A percentile compares a stretch with the other conserved stretches of the same genome.
Evolutionary conservation across 2,888 invertebrate species (phyloP).

Genomic region (Sepioteuthis lessoniana): DNA sequence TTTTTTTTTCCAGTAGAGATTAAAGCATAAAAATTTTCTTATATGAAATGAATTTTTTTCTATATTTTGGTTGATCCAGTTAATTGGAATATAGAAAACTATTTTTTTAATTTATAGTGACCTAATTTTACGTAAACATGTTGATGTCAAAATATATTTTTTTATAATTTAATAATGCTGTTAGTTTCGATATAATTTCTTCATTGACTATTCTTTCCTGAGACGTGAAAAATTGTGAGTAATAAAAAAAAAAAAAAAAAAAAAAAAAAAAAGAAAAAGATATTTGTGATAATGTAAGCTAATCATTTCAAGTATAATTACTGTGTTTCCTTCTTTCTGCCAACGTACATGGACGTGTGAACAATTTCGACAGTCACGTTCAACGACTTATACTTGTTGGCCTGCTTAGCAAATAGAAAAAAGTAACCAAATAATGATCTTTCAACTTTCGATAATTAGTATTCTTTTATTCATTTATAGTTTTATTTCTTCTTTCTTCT

Average conservation of each 20-base stretch:
- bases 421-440: background rate
- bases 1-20: background rate
- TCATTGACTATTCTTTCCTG: background rate
- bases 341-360: background rate
- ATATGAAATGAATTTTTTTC: background rate
- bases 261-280: background rate
- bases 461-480: background rate
- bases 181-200: background rate
- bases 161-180: background rate
- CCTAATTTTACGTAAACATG: background rate
- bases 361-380: background rate
- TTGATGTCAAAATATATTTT: background rate
- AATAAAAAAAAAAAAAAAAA: background rate
- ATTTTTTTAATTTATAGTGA: slow-evolving; percentile 23
- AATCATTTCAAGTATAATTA: background rate
- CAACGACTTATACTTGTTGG: background rate
- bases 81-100: background rate
- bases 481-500: no score
- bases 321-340: background rate
- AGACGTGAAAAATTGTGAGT: background rate
- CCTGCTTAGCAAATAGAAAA: background rate
- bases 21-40: background rate
- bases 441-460: slow-evolving; percentile 1
- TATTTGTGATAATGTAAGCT: slow-evolving; percentile 33
- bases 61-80: background rate